Evolutionary conservation across 2,888 invertebrate species (phyloP).

Genomic region (Tortricodes alternella): DNA sequence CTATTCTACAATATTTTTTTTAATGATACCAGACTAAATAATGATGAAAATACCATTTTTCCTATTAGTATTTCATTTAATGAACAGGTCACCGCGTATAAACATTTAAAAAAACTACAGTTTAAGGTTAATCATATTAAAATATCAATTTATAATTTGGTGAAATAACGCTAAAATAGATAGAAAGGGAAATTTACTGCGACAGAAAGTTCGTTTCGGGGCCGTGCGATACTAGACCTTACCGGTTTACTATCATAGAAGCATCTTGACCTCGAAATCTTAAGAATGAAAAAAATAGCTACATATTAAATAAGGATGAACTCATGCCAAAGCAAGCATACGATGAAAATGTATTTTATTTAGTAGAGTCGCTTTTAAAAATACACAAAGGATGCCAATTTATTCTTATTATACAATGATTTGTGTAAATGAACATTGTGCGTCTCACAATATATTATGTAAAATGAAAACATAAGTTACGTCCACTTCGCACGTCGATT

Average conservation of each 20-base stretch:
- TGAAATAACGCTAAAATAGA: slow-evolving; percentile 22
- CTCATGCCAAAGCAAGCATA: slow-evolving; percentile 64
- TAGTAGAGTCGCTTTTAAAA: slow-evolving; percentile 19
- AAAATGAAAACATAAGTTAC: slow-evolving; percentile 32
- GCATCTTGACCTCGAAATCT: slow-evolving; percentile 59
- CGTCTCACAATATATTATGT: slow-evolving; percentile 37
- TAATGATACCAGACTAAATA: too few relatives aligned
- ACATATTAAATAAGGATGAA: slow-evolving; percentile 66
- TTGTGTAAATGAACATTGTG: slow-evolving; percentile 32
- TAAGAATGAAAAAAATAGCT: slow-evolving; percentile 68
- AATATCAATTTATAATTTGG: slow-evolving; percentile 19
- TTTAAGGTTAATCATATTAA: slow-evolving; percentile 17
- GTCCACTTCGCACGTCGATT: slow-evolving; percentile 51
- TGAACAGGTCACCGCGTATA: neutral
- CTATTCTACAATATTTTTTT: too few relatives aligned
- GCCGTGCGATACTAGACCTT: slow-evolving; percentile 46
- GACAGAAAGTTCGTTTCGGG: slow-evolving; percentile 60
- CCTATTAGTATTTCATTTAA: neutral
- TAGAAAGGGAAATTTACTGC: slow-evolving; percentile 31
- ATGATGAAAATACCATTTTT: too few relatives aligned
- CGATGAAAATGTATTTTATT: slow-evolving; percentile 40
- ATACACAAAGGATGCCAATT: slow-evolving; percentile 8
- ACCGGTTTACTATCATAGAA: slow-evolving; percentile 61
- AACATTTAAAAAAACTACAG: neutral
- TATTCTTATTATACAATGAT: slow-evolving; percentile 34